Conservation (phyloP, 1,140 invertebrate genomes). For the Ditylenchus dipsaci region DNA sequence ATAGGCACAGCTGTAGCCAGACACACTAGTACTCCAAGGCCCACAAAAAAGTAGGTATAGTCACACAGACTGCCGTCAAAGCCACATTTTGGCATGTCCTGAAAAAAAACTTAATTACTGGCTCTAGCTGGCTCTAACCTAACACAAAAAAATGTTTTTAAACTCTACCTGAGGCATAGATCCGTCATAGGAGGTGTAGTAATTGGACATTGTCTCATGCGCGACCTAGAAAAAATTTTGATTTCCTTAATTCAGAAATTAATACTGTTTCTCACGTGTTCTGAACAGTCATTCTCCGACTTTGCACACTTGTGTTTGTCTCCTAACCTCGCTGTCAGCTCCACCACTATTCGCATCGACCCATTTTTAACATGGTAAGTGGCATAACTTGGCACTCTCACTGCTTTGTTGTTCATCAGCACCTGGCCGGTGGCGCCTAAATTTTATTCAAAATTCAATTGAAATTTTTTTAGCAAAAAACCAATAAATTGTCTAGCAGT, state of each 20-base stretch:
- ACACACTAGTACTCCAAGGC: conserved; percentile 44
- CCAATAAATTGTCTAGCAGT: conserved; percentile 57
- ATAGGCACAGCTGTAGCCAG: conserved; percentile 43
- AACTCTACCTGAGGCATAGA: conserved; percentile 22
- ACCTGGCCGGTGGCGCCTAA: conserved; percentile 54
- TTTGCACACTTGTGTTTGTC: conserved; percentile 48
- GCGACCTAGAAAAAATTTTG: conserved; percentile 34
- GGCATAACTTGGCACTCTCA: conserved; percentile 57
- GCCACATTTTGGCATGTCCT: conserved; percentile 52
- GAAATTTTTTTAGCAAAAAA: background rate
- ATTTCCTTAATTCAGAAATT: background rate
- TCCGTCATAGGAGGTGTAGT: conserved; percentile 52
- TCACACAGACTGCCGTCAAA: conserved; percentile 55
- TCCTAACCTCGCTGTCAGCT: conserved; percentile 47
- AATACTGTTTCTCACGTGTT: conserved; percentile 37
- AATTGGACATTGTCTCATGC: conserved; percentile 49
- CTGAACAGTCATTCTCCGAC: conserved; percentile 50
- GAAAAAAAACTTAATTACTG: too few relatives aligned
- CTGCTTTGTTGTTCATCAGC: conserved; percentile 56
- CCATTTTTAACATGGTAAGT: conserved; percentile 51
- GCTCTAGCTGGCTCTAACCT: too few relatives aligned
- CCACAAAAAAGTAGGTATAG: conserved; percentile 48
- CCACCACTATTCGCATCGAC: conserved; percentile 54
- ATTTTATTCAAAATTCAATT: conserved; percentile 2
- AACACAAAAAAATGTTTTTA: too few relatives aligned